Evolutionary conservation across 2,797 vertebrate genomes (phyloP).

Genomic region (Falco columbarius): DNA sequence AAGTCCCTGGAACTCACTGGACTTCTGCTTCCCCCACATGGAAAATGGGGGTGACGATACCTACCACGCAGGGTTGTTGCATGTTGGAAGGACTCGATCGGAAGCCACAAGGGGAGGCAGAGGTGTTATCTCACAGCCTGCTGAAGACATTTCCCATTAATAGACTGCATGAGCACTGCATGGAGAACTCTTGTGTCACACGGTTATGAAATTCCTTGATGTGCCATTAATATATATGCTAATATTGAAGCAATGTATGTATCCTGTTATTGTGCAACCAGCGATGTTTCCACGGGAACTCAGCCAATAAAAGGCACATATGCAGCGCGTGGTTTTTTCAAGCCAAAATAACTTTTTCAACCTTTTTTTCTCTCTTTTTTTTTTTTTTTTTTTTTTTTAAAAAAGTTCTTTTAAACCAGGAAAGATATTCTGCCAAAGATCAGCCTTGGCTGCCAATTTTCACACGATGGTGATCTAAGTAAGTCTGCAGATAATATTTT

Average conservation of each 20-base stretch:
- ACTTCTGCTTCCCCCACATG: neutral
- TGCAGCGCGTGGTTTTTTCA: neutral
- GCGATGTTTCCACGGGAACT: slow-evolving; percentile 5
- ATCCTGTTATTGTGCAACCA: slow-evolving; percentile 32
- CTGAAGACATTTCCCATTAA: neutral
- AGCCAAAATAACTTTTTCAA: neutral
- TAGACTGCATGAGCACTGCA: neutral
- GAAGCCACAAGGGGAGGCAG: neutral
- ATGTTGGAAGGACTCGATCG: neutral
- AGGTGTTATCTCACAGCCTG: neutral
- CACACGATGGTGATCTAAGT: neutral
- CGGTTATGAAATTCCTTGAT: slow-evolving; percentile 19
- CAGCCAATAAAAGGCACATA: slow-evolving; percentile 26
- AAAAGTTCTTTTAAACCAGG: neutral
- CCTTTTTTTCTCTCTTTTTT: neutral
- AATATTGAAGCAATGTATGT: slow-evolving; percentile 15
- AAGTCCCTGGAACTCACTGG: neutral
- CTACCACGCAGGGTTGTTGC: neutral
- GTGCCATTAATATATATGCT: slow-evolving; percentile 43
- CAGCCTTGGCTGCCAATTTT: neutral
- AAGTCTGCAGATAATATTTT: neutral
- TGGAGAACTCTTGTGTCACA: slow-evolving; percentile 16
- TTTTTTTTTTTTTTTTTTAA: too few species aligned
- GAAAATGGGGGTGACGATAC: neutral
- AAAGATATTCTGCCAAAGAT: neutral